phyloP scores from a whole-genome alignment of 2,888 invertebrate genomes.

The Nemotelus nigrinus region DNA sequence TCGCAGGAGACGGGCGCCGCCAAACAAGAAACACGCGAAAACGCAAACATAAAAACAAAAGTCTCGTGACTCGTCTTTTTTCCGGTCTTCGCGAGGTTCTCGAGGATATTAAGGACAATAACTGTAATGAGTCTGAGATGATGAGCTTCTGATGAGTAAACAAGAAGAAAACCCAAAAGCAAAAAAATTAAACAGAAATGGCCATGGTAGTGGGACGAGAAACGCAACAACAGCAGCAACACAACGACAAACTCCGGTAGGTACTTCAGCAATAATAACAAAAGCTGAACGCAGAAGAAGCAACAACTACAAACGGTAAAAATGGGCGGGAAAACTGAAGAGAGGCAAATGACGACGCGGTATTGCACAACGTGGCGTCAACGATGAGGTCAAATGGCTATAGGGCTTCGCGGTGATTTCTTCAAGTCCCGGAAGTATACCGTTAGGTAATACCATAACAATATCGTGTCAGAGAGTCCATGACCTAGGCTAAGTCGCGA shows the following conservation, averaged over 20 bases:
- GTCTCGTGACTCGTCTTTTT: slow-evolving; percentile 27
- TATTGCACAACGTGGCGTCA: background rate
- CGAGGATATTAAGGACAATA: slow-evolving; percentile 41
- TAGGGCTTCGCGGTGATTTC: background rate
- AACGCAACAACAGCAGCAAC: no score
- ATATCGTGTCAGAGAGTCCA: slow-evolving; percentile 35
- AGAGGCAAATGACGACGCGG: background rate
- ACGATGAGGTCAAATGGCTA: slow-evolving; percentile 25
- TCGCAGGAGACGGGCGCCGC: background rate
- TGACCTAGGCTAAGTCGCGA: slow-evolving; percentile 41
- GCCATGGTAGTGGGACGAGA: background rate
- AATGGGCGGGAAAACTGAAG: background rate
- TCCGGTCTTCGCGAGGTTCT: background rate
- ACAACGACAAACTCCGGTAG: background rate
- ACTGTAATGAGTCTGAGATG: slow-evolving; percentile 45
- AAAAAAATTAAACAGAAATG: background rate
- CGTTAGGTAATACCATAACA: slow-evolving; percentile 37
- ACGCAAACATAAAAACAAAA: background rate
- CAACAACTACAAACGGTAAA: background rate
- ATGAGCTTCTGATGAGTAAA: slow-evolving; percentile 44
- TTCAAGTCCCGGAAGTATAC: slow-evolving; percentile 29
- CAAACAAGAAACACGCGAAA: background rate
- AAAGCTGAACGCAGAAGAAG: background rate
- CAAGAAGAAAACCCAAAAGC: slow-evolving; percentile 23
- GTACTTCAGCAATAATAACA: background rate